phyloP scores from a whole-genome alignment of 2,888 invertebrate genomes.

The Argyresthia goedartella region DNA sequence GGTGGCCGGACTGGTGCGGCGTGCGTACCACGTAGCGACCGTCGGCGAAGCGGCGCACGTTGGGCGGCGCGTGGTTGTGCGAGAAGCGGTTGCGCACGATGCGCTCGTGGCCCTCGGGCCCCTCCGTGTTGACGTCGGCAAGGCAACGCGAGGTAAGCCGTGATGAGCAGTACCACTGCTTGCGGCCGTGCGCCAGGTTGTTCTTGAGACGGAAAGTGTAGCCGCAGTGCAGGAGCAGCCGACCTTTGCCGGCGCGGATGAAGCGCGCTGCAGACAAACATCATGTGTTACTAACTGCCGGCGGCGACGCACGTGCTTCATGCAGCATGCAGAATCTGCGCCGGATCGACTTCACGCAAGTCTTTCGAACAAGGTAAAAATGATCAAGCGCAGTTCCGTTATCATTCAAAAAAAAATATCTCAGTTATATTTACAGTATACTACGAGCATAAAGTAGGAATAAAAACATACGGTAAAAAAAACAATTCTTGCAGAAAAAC shows the following conservation, averaged over 20 bases:
- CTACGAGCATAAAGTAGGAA: too few relatives aligned
- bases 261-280: constrained; percentile 49
- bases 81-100: constrained; percentile 49
- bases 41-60: constrained; percentile 62
- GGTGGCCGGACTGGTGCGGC: constrained; percentile 62
- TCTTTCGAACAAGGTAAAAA: background rate
- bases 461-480: too few relatives aligned
- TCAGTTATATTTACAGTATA: too few relatives aligned
- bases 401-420: too few relatives aligned
- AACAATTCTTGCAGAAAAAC: too few relatives aligned
- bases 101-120: constrained; percentile 63
- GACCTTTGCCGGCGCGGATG: constrained; percentile 61
- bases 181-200: constrained; percentile 61
- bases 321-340: background rate
- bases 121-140: constrained; percentile 62
- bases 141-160: constrained; percentile 60
- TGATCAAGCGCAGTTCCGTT: too few relatives aligned
- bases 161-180: constrained; percentile 66
- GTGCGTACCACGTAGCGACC: constrained; percentile 63
- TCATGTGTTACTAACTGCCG: too few relatives aligned
- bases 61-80: constrained; percentile 63
- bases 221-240: constrained; percentile 55
- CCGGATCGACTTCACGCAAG: too few relatives aligned
- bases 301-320: too few relatives aligned
- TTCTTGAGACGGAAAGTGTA: constrained; percentile 65